phyloP scores from a whole-genome alignment of 1,140 invertebrate genomes.

The Phortica variegata region DNA sequence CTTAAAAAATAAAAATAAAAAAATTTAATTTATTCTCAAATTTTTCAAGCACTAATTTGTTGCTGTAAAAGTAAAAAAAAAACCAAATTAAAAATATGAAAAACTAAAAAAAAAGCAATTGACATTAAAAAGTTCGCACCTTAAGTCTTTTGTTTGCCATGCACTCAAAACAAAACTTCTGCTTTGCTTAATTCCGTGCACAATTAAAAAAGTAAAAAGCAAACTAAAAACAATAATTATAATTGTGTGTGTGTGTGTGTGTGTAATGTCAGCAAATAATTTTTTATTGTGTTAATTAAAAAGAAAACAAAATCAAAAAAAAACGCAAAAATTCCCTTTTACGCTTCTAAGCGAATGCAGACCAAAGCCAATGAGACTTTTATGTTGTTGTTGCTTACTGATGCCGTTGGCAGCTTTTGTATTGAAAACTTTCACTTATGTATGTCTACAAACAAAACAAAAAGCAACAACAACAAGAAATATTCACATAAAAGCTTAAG shows the following conservation, averaged over 20 bases:
- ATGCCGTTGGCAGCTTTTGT: background rate
- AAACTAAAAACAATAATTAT: constrained; percentile 17
- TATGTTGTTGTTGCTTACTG: too few relatives aligned
- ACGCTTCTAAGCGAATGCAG: constrained; percentile 28
- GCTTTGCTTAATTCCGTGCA: constrained; percentile 8
- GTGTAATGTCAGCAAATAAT: constrained; percentile 32
- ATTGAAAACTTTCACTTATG: constrained; percentile 43
- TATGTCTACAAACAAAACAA: background rate
- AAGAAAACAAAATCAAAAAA: constrained; percentile 37
- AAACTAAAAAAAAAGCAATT: constrained; percentile 31
- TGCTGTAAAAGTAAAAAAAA: too few relatives aligned
- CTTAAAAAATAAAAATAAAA: background rate
- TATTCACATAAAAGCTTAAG: too few relatives aligned
- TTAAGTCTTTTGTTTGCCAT: constrained; percentile 25
- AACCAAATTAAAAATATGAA: constrained; percentile 20
- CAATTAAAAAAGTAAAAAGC: constrained; percentile 1
- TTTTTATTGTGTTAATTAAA: constrained; percentile 52
- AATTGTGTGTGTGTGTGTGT: constrained; percentile 5
- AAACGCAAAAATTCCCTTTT: constrained; percentile 37
- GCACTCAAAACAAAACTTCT: constrained; percentile 1
- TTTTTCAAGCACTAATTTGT: too few relatives aligned
- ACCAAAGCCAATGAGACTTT: constrained; percentile 26
- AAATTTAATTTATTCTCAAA: too few relatives aligned
- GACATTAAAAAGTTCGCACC: constrained; percentile 37
- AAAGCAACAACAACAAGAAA: too few relatives aligned